These are phyloP conservation scores for Conus betulinus DNA, from an alignment of 1,140 invertebrate species.

Conservation along the genomic window DNA sequence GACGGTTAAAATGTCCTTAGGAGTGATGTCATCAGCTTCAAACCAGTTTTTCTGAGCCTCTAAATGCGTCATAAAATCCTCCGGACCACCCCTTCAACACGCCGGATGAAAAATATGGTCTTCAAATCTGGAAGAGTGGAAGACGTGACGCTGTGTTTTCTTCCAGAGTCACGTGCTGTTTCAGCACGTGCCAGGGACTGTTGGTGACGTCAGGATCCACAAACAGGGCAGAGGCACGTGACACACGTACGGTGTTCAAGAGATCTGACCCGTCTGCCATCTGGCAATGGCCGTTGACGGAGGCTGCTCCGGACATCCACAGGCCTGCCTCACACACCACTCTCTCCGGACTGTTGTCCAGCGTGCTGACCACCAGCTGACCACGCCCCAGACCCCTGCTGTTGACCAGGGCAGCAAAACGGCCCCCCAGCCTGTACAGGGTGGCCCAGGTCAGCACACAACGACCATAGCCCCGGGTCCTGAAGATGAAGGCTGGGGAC, in stretches of 20 bases:
- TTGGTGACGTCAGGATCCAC: constrained; percentile 19
- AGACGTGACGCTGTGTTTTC: not conserved
- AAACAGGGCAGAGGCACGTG: not conserved
- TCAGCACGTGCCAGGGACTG: constrained; percentile 7
- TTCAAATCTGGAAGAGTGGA: not conserved
- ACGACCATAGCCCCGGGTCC: not conserved
- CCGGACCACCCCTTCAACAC: not conserved
- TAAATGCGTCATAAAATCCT: not conserved
- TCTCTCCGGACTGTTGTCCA: constrained; percentile 29
- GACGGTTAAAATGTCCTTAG: not conserved
- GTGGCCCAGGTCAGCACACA: not conserved
- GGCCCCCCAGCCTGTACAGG: constrained; percentile 9
- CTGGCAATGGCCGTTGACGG: constrained; percentile 14
- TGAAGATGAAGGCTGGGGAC: not conserved
- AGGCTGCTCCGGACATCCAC: constrained; percentile 4
- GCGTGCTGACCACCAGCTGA: not conserved
- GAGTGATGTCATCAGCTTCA: not conserved
- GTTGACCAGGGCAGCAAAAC: not conserved
- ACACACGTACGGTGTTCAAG: not conserved
- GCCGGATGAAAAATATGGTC: not conserved
- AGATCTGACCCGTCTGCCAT: constrained; percentile 7
- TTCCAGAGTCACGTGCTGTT: not conserved
- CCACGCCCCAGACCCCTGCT: constrained; percentile 6
- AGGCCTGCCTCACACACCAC: constrained; percentile 8
- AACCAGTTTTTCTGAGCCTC: not conserved